phyloP scores from a whole-genome alignment of 2,797 vertebrate genomes.

The Siniperca obscura region DNA sequence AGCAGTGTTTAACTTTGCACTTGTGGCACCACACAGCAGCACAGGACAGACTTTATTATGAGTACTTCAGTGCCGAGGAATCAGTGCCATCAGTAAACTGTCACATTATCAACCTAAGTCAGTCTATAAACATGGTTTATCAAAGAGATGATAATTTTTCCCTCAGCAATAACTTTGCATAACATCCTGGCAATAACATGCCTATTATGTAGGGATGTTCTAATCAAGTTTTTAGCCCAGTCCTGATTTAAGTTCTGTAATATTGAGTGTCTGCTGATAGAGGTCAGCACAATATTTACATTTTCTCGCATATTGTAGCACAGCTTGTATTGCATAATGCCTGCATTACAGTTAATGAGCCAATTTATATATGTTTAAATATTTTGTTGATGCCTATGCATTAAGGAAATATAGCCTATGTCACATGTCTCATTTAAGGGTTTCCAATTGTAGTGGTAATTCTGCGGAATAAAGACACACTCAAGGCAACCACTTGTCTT shows the following conservation, averaged over 20 bases:
- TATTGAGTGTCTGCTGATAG: not conserved
- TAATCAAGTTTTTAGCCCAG: constrained; percentile 16
- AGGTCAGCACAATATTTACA: constrained; percentile 35
- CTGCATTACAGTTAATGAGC: constrained; percentile 23
- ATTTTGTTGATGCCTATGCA: not conserved
- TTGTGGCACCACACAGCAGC: not conserved
- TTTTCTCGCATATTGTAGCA: not conserved
- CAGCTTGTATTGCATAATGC: constrained; percentile 1
- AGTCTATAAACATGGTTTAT: constrained; percentile 7
- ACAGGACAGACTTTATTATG: not conserved
- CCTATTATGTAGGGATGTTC: not conserved
- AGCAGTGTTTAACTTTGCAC: not conserved
- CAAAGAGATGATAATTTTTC: constrained; percentile 25
- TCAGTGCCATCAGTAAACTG: constrained; percentile 1
- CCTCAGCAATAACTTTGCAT: not conserved
- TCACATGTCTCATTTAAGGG: not conserved
- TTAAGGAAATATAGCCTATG: not conserved
- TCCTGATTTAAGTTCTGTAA: constrained; percentile 19
- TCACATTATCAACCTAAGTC: not conserved
- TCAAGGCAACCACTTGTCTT: too few species aligned
- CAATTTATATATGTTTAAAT: constrained; percentile 9
- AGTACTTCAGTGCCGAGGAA: not conserved
- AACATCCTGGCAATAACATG: not conserved
- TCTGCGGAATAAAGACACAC: too few species aligned
- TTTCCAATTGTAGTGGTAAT: not conserved